Evolutionary conservation across 1,140 invertebrate species (phyloP).

Genomic region (Scylla paramamosain): DNA sequence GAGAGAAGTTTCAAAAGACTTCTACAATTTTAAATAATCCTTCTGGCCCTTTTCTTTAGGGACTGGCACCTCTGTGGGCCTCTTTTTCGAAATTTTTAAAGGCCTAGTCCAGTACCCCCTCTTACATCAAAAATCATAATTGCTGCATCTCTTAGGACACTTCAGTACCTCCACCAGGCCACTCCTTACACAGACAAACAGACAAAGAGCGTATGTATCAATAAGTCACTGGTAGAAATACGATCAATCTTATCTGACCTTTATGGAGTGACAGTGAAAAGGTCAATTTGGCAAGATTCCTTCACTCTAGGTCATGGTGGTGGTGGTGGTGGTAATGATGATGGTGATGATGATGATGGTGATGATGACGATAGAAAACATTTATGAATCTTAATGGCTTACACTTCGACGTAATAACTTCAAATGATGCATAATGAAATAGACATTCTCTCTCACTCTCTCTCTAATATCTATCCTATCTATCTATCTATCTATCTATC

Average conservation of each 20-base stretch:
- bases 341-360: not conserved
- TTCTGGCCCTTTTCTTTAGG: too few species aligned
- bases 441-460: not conserved
- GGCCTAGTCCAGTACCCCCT: too few species aligned
- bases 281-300: not conserved
- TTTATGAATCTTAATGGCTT: not conserved
- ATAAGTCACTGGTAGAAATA: too few species aligned
- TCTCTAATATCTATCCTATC: not conserved
- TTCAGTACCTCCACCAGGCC: too few species aligned
- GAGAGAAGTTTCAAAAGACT: too few species aligned
- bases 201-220: too few species aligned
- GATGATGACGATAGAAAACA: not conserved
- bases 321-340: not conserved
- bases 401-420: not conserved
- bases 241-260: not conserved
- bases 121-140: too few species aligned
- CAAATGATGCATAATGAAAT: not conserved
- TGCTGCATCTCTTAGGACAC: too few species aligned
- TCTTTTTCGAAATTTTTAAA: too few species aligned
- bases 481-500: not conserved
- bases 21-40: too few species aligned
- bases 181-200: too few species aligned
- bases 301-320: not conserved
- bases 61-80: too few species aligned
- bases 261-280: not conserved